Evolutionary conservation across 2,113 vertebrate species (phyloP).

Genomic region (Jacana jacana): DNA sequence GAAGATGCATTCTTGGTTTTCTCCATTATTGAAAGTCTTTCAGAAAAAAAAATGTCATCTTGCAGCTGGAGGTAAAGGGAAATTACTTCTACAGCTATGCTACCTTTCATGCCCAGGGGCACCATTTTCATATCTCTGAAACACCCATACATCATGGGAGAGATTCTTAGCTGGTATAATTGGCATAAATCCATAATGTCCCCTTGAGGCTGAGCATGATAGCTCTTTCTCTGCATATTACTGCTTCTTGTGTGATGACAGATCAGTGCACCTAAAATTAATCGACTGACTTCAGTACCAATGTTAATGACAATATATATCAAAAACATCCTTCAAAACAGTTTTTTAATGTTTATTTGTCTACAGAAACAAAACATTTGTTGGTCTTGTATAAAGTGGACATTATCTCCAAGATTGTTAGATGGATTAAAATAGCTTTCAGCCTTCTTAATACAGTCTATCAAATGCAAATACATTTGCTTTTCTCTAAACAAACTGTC

Average conservation of each 20-base stretch:
- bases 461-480: not conserved
- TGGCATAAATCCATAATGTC: not conserved
- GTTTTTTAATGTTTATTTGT: not conserved
- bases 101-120: not conserved
- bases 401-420: not conserved
- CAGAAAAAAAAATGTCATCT: not conserved
- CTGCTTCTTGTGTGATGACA: not conserved
- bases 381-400: not conserved
- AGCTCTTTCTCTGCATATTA: not conserved
- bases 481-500: slow-evolving; percentile 8
- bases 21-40: not conserved
- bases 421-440: not conserved
- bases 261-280: not conserved
- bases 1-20: not conserved
- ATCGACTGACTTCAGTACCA: not conserved
- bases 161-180: not conserved
- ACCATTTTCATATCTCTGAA: not conserved
- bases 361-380: not conserved
- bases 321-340: not conserved
- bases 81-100: not conserved
- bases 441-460: not conserved
- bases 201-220: not conserved
- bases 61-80: not conserved
- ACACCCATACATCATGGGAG: not conserved
- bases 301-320: not conserved